These are phyloP conservation scores for Drosophila dunni DNA, from an alignment of 1,140 invertebrate species.

Conservation along the genomic window DNA sequence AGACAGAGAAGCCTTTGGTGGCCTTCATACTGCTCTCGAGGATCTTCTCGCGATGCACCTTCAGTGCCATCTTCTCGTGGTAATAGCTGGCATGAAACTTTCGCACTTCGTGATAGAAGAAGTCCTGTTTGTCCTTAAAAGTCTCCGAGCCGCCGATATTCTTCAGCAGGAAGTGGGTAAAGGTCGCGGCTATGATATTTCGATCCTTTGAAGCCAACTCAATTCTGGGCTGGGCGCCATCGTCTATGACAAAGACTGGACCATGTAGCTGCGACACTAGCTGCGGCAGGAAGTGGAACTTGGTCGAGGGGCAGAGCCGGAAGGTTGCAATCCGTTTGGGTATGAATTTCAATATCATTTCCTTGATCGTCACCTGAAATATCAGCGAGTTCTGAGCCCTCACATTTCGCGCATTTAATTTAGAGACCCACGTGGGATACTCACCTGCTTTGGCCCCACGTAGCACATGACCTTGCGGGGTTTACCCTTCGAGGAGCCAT, in stretches of 20 bases:
- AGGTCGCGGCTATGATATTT: constrained; percentile 96
- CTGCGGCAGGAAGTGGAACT: constrained; percentile 89
- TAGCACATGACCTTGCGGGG: constrained; percentile 95
- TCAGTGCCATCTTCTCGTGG: constrained; percentile 93
- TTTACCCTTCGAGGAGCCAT: constrained; percentile 87
- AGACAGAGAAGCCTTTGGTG: constrained; percentile 90
- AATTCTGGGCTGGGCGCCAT: constrained; percentile 94
- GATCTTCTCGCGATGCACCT: constrained; percentile 92
- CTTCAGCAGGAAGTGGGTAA: constrained; percentile 96
- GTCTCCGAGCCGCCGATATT: constrained; percentile 98
- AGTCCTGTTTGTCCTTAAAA: constrained; percentile 97
- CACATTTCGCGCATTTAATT: constrained; percentile 53
- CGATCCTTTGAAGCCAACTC: constrained; percentile 92
- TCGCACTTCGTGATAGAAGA: constrained; percentile 96
- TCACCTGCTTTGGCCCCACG: constrained; percentile 91
- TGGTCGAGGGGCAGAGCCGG: constrained; percentile 95
- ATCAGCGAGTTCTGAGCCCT: constrained; percentile 81
- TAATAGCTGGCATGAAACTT: constrained; percentile 93
- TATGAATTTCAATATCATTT: constrained; percentile 96
- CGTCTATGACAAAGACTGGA: constrained; percentile 91
- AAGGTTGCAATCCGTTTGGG: constrained; percentile 96
- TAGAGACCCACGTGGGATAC: constrained; percentile 19
- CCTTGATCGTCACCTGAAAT: constrained; percentile 93
- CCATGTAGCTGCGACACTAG: constrained; percentile 85
- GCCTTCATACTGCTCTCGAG: constrained; percentile 94